Evolutionary conservation across 2,888 invertebrate genomes (phyloP).

Genomic region (Andrena hattorfiana): DNA sequence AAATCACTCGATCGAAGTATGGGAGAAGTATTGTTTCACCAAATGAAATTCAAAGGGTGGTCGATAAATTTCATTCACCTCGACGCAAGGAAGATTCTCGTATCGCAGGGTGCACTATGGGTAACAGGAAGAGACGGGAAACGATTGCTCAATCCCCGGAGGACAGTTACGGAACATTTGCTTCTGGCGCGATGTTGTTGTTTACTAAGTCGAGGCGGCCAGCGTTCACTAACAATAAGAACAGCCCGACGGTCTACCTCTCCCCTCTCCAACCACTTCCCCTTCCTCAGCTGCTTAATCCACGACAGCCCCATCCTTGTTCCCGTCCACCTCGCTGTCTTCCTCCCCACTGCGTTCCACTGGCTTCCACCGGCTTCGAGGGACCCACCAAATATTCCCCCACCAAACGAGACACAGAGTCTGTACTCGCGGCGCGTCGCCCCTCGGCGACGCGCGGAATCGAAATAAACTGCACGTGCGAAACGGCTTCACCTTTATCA

Average conservation of each 20-base stretch:
- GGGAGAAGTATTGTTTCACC: background rate
- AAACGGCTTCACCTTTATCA: slow-evolving; percentile 17
- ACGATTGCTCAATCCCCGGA: slow-evolving; percentile 69
- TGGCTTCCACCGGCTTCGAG: background rate
- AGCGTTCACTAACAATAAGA: slow-evolving; percentile 45
- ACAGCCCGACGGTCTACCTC: slow-evolving; percentile 35
- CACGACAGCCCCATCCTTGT: slow-evolving; percentile 24
- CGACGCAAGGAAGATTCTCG: slow-evolving; percentile 6
- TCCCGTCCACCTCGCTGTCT: slow-evolving; percentile 9
- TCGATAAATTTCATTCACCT: slow-evolving; percentile 12
- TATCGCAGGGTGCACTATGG: slow-evolving; percentile 33
- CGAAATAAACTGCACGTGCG: slow-evolving; percentile 43
- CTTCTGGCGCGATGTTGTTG: slow-evolving; percentile 63
- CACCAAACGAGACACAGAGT: background rate
- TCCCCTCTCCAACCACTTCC: background rate
- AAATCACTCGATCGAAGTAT: background rate
- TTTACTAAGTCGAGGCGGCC: slow-evolving; percentile 58
- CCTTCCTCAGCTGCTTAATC: background rate
- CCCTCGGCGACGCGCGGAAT: background rate
- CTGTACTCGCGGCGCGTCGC: slow-evolving; percentile 8
- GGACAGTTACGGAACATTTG: slow-evolving; percentile 67
- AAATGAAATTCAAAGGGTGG: background rate
- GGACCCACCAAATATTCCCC: slow-evolving; percentile 5
- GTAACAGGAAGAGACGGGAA: slow-evolving; percentile 55
- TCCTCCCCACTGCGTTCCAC: background rate